A percentile compares a stretch with the other conserved stretches of the same genome.
Evolutionary conservation across 2,797 vertebrate genomes (phyloP).

Genomic region (Vireo griseus): DNA sequence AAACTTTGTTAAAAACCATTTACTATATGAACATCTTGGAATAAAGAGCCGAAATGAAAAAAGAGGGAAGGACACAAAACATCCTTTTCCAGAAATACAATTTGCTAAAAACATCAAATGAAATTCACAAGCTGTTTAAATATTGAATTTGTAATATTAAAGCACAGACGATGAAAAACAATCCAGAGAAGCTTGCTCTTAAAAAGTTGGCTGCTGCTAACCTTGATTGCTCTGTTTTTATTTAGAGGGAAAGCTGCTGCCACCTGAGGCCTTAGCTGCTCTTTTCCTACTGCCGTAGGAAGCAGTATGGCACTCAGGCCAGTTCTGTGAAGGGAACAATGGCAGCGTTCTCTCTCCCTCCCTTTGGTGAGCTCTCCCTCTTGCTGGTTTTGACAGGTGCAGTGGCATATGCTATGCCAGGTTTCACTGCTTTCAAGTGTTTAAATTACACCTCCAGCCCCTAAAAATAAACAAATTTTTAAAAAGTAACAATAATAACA

Average conservation of each 20-base stretch:
- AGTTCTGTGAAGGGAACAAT: background rate
- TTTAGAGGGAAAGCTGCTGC: constrained; percentile 50
- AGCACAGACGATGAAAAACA: background rate
- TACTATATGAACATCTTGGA: background rate
- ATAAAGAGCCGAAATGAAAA: background rate
- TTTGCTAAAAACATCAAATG: background rate
- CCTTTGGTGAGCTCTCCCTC: background rate
- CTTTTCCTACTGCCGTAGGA: background rate
- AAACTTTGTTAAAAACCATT: background rate
- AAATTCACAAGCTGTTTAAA: background rate
- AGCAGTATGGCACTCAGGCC: background rate
- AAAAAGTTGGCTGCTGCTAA: background rate
- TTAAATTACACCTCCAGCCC: background rate
- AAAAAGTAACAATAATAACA: background rate
- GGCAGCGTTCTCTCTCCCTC: background rate
- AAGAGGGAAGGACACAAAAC: background rate
- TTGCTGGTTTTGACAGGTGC: background rate
- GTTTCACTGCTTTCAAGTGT: background rate
- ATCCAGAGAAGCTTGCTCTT: background rate
- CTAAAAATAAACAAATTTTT: background rate
- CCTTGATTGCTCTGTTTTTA: background rate
- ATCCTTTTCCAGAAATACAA: background rate
- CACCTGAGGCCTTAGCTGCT: constrained; percentile 36
- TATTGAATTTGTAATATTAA: background rate
- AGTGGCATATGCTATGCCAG: background rate